Evolutionary conservation across 2,113 vertebrate genomes (phyloP), one percentile per base, ranked within the genome.

Genomic region (Thunnus thynnus): DNA sequence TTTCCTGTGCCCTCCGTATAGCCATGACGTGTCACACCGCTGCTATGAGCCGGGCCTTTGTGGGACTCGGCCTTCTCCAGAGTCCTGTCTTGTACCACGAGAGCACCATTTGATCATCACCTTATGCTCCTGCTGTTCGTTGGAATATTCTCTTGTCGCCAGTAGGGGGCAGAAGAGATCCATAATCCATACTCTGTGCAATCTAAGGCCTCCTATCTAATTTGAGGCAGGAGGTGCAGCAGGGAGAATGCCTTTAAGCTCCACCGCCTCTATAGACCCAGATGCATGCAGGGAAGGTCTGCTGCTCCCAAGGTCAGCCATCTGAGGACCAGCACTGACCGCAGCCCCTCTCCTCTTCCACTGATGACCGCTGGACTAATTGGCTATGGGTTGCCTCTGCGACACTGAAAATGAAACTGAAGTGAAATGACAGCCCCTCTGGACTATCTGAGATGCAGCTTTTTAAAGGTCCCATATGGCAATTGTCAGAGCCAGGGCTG

Each of bases 161-260:
- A 93, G 78, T 52, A 91, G 94, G 90, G 92, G 93, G 92, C 92
- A 94, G 89, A 78, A 87, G 76, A 32, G 60, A 70, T 90, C 91
- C 83, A 89, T 54, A 48, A 72, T 86, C 63, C 36, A 13, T 55
- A 5, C 52, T 36, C 0, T 18, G 65, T 63, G 22, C 54, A 32
- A 68, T 85, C 66, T 65, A 25, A 44, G 22, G 62, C 27, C 57
- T 79, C 32, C 55, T 41, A 75, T 78, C 62, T 78, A 69, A 82
- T 86, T 84, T 82, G 55, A 72, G 72, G 78, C 81, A 89, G 80
- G 69, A 83, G 76, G 77, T 74, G 51, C 55, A 76, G 74, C 52
- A 50, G 78, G 69, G 79, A 78, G 78, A 72, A 76, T 63, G 82
- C 67, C 72, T 85, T 80, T 73, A 77, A 73, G 87, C 80, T 77